Evolutionary conservation across 2,797 vertebrate species (phyloP), one percentile per base, ranked within the genome.

Genomic region (Sus cebifrons): DNA sequence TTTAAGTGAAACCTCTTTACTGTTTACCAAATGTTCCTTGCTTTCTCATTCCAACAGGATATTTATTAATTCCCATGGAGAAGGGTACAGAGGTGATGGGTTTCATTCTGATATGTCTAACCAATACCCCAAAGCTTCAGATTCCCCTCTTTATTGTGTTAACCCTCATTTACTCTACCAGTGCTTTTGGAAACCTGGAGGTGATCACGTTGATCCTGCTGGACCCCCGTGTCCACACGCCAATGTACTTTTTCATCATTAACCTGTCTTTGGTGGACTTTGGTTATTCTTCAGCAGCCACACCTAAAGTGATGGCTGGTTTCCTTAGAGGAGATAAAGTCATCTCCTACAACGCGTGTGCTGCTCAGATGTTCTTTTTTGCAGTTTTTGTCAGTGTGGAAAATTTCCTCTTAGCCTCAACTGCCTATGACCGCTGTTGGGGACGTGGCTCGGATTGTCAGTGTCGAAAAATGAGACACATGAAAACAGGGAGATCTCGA

Each of bases 221-320:
- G 32, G 86, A 94, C 29, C 64, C 78, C 13, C 4, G 0, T 14
- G 88, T 97, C 58, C 92, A 96, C 27, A 95, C 44, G 1, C 85
- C 88, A 8, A 96, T 93, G 90, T 97, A 96, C 75, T 83, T 95
- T 81, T 95, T 97, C 52, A 84, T 96, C 14, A 29, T 82, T 60
- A 87, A 90, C 1, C 40, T 97, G 9, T 96, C 94, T 70, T 78
- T 93, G 11, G 68, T 91, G 36, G 95, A 97, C 21, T 67, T 97
- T 36, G 65, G 85, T 14, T 97, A 96, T 32, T 91, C 92, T 5
- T 85, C 73, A 25, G 68, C 82, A 25, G 40, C 94, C n/a, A 96
- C 89, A 21, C 96, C 91, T 0, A 96, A 95, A 13, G 71, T 96
- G 10, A 87, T 96, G 32, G 5, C 71, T 54, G 77, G 86, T 1